Evolutionary conservation across 2,888 invertebrate species (phyloP).

Genomic region (Carcina quercana): DNA sequence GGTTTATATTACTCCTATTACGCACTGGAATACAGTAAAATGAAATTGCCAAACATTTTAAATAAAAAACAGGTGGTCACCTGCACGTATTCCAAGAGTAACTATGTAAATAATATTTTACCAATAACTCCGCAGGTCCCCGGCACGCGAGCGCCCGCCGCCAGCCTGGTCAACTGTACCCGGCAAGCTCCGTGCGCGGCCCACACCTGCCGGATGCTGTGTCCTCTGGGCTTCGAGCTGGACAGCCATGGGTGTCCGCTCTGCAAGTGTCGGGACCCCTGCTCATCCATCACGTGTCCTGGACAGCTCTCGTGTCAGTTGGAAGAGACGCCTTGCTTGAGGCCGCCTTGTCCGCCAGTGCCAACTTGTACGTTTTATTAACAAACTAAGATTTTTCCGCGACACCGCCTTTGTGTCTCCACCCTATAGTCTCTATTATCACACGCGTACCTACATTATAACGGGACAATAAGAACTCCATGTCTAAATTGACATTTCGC

Average conservation of each 20-base stretch:
- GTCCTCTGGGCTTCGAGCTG: conserved; percentile 87
- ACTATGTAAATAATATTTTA: too few species aligned
- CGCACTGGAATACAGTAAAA: too few species aligned
- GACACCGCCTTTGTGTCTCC: too few species aligned
- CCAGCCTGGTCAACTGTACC: conserved; percentile 80
- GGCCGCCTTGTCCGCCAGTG: conserved; percentile 88
- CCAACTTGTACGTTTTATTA: conserved; percentile 78
- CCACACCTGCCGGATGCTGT: conserved; percentile 90
- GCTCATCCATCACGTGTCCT: conserved; percentile 83
- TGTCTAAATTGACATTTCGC: too few species aligned
- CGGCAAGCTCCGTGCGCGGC: conserved; percentile 82
- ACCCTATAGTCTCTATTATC: too few species aligned
- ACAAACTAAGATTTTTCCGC: too few species aligned
- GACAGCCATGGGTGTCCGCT: conserved; percentile 81
- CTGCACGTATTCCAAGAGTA: too few species aligned
- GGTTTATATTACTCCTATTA: too few species aligned
- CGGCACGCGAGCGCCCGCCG: conserved; percentile 81
- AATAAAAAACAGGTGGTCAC: too few species aligned
- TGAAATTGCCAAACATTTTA: too few species aligned
- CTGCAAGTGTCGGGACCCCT: conserved; percentile 89
- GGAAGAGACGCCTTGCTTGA: conserved; percentile 84
- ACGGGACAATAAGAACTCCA: too few species aligned
- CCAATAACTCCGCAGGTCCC: conserved; percentile 64
- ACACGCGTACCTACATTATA: too few species aligned
- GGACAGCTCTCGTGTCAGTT: conserved; percentile 84